phyloP scores from a whole-genome alignment of 2,888 invertebrate species.

The Pollenia amentaria region DNA sequence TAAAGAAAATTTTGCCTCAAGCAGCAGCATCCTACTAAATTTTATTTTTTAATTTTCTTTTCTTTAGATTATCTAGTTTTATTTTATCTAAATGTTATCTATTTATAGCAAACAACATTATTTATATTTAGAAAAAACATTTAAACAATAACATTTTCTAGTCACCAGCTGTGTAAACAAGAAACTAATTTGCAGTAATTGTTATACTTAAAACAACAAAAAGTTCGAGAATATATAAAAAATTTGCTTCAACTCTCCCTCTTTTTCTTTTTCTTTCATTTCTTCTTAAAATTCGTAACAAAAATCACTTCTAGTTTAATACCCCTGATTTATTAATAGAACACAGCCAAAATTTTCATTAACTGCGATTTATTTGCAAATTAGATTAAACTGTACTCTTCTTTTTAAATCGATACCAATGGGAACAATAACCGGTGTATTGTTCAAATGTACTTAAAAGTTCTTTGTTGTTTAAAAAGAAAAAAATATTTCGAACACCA shows the following conservation, averaged over 20 bases:
- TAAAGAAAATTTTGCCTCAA: too few relatives aligned
- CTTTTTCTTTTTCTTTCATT: not conserved
- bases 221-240: not conserved
- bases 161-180: constrained; percentile 30
- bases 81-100: constrained; percentile 11
- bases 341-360: constrained; percentile 33
- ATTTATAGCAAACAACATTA: constrained; percentile 20
- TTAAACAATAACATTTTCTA: constrained; percentile 1
- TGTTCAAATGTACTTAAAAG: too few relatives aligned
- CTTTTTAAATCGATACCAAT: not conserved
- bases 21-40: not conserved
- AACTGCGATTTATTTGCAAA: constrained; percentile 44
- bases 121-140: constrained; percentile 5
- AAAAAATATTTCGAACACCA: not conserved
- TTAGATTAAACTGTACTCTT: constrained; percentile 17
- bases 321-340: constrained; percentile 48
- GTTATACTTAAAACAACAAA: not conserved
- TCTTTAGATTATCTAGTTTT: too few relatives aligned
- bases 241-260: not conserved
- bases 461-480: too few relatives aligned
- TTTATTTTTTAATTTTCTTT: not conserved
- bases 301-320: constrained; percentile 29
- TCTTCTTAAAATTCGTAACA: not conserved
- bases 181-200: constrained; percentile 15
- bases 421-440: too few relatives aligned